Base-by-base conservation (phyloP, 2,888 invertebrate genomes). In the Cryptus armator region DNA sequence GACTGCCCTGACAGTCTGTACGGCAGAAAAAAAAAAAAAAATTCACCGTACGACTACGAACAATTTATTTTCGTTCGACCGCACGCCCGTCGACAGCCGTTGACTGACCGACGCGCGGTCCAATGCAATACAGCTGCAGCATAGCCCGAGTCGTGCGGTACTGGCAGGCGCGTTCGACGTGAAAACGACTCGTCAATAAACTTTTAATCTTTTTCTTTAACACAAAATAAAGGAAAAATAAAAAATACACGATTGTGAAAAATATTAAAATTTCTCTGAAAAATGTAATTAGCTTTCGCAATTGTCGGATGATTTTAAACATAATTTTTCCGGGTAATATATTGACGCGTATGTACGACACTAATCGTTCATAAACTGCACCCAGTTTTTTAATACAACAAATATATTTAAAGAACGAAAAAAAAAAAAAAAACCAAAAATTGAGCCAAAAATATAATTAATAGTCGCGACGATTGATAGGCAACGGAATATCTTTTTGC, bases 61-160 rank as follows among this genome's bases (percentile, higher is more conserved):
- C 84, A 86, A 86, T 86, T 86, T 84, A 84, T 86, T 82, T 84
- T 84, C 83, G 66, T 80, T 84, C 81, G 80, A 72, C 67, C 76
- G 77, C 72, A 72, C 44, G 76, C 62, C 53, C 68, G 84, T 85
- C 70, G 79, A 82, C 80, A 80, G 82, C 75, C 81, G 62, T 79
- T 84, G 84, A 84, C 84, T 86, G 84, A 86, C 81, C 81, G 81
- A 82, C 81, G 81, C 37, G 37, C 72, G 67, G 56, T 80, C 66
- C 74, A 46, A 59, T 78, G 44, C 77, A 68, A 78, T 78, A 48
- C 74, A 79, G 62, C 59, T 46, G 62, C 62, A 43, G 19, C 14
- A 44, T 12, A 37, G 67, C 24, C 32, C 37, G 44, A 32, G 76
- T 32, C 37, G 77, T 51, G 64, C 66, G 76, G 76, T 53, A 84